A percentile compares a stretch with the other conserved stretches of the same genome.
Conservation (phyloP, 2,113 vertebrate species). For the Peromyscus californicus region DNA sequence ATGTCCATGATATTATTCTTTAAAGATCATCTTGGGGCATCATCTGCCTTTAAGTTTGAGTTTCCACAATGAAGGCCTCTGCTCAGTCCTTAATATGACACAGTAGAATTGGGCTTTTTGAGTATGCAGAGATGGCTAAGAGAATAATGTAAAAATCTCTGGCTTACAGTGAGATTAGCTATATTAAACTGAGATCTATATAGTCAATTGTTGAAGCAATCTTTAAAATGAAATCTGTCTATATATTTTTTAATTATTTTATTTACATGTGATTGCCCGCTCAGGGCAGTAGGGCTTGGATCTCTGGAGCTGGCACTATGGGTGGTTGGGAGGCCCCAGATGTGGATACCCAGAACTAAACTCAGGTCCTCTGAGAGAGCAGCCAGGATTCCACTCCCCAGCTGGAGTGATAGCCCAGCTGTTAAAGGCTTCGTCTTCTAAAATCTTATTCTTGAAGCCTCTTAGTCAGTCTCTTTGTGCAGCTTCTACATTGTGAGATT, state of each 20-base stretch:
- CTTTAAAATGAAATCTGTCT: conserved; percentile 22
- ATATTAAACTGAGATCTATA: neutral
- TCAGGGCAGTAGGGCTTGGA: neutral
- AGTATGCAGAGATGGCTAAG: conserved; percentile 25
- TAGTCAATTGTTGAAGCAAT: neutral
- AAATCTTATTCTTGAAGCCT: neutral
- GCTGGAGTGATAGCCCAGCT: neutral
- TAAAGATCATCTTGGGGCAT: conserved; percentile 30
- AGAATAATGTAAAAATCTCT: neutral
- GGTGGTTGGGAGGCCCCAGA: neutral
- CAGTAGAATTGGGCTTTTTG: conserved; percentile 29
- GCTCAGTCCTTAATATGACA: neutral
- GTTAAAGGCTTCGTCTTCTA: neutral
- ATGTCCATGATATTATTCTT: conserved; percentile 29
- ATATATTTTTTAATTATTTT: neutral
- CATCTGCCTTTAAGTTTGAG: neutral
- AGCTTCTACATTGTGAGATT: neutral
- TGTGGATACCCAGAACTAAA: neutral
- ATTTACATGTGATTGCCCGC: neutral
- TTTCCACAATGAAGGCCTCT: conserved; percentile 36
- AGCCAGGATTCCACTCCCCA: neutral
- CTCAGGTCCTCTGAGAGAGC: neutral
- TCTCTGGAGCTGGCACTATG: neutral
- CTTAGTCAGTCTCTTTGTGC: neutral
- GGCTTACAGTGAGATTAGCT: conserved; percentile 16